These are phyloP conservation scores for Pseudeuparius sepicola DNA, from an alignment of 2,888 invertebrate species.

Conservation along the genomic window DNA sequence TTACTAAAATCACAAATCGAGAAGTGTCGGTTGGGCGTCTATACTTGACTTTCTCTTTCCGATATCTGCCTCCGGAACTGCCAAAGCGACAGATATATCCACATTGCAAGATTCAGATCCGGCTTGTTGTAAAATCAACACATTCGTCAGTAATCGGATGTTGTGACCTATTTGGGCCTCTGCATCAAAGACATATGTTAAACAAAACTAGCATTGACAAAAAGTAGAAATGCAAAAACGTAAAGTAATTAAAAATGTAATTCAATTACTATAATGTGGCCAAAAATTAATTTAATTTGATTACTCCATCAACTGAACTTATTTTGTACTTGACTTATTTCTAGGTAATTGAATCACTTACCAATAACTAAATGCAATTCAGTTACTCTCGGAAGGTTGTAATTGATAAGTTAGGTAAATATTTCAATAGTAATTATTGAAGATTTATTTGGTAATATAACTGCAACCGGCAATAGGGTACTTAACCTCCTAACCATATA, in stretches of 20 bases:
- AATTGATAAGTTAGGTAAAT: too few species aligned
- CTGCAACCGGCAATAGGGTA: too few species aligned
- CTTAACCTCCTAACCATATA: too few species aligned
- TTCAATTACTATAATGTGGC: neutral
- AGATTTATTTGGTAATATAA: too few species aligned
- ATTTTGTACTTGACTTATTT: too few species aligned
- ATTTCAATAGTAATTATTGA: too few species aligned
- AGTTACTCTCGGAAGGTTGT: too few species aligned
- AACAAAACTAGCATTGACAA: conserved; percentile 22
- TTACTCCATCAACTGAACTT: too few species aligned
- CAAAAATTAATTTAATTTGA: too few species aligned
- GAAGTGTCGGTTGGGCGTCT: conserved; percentile 46
- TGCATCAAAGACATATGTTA: too few species aligned
- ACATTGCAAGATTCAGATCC: conserved; percentile 89
- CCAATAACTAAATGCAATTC: too few species aligned
- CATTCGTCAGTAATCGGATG: conserved; percentile 71
- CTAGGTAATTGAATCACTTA: too few species aligned
- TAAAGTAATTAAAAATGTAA: conserved; percentile 4
- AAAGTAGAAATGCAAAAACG: conserved; percentile 11
- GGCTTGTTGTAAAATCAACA: conserved; percentile 81
- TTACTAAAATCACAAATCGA: conserved; percentile 84
- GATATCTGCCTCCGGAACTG: conserved; percentile 52
- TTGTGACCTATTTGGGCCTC: conserved; percentile 48
- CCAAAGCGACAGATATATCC: conserved; percentile 73
- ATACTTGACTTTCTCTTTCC: conserved; percentile 37